phyloP scores from a whole-genome alignment of 2,113 vertebrate genomes.

The Eolophus roseicapilla region DNA sequence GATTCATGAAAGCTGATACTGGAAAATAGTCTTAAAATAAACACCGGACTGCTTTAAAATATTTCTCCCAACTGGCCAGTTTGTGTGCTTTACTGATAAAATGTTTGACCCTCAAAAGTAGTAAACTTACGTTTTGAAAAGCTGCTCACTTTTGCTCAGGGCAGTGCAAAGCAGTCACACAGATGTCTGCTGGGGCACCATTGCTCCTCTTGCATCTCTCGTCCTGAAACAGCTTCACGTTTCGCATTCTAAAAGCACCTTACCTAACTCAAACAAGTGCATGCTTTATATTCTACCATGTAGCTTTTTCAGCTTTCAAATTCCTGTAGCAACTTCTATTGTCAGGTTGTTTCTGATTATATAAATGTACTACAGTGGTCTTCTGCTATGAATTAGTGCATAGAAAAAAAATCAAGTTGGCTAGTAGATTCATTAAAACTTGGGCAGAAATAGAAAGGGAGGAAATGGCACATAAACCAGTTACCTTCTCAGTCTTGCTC shows the following conservation, averaged over 20 bases:
- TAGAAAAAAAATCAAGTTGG: background rate
- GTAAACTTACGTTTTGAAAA: background rate
- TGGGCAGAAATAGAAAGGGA: background rate
- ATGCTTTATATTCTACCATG: background rate
- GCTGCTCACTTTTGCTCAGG: background rate
- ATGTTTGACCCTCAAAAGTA: background rate
- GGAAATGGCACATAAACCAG: background rate
- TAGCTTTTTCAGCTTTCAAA: background rate
- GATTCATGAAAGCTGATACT: background rate
- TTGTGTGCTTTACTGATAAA: background rate
- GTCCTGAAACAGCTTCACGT: background rate
- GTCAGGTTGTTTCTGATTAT: background rate
- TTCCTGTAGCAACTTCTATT: background rate
- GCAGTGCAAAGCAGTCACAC: background rate
- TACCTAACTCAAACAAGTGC: background rate
- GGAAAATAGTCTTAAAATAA: slow-evolving; percentile 19
- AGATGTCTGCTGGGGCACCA: background rate
- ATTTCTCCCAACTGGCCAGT: background rate
- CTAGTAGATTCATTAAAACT: background rate
- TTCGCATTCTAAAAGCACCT: background rate
- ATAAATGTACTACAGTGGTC: background rate
- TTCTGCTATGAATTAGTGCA: background rate
- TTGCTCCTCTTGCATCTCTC: background rate
- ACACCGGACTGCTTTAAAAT: background rate
- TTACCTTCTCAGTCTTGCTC: background rate